Conservation (phyloP, 2,113 vertebrate genomes). For the Megaceryle maxima region DNA sequence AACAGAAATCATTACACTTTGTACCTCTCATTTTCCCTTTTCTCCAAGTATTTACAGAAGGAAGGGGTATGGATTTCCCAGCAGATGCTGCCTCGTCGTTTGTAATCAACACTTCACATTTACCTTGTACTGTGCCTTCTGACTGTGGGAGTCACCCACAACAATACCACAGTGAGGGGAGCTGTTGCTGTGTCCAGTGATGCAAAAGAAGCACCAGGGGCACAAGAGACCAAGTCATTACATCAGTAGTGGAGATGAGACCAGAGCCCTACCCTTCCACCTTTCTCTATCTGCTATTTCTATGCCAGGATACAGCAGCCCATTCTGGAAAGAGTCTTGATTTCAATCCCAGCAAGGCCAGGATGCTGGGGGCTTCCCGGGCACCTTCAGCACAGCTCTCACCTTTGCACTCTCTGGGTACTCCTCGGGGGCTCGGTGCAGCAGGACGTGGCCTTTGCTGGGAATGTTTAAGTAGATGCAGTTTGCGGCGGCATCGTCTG, state of each 20-base stretch:
- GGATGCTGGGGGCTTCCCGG: not conserved
- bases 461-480: constrained; percentile 93
- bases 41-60: not conserved
- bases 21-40: not conserved
- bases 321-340: not conserved
- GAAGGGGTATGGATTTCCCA: not conserved
- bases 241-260: not conserved
- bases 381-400: not conserved
- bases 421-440: constrained; percentile 87
- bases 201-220: not conserved
- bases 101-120: not conserved
- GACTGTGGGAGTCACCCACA: not conserved
- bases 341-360: not conserved
- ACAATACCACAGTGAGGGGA: not conserved
- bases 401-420: constrained; percentile 93
- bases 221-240: not conserved
- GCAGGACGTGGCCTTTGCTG: constrained; percentile 88
- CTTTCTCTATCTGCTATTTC: not conserved
- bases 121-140: rapidly evolving
- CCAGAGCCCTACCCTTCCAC: not conserved
- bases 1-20: not conserved
- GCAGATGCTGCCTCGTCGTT: rapidly evolving
- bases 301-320: not conserved
- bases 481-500: constrained; percentile 91
- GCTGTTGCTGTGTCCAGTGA: not conserved